Conservation (phyloP, 1,140 invertebrate species). For the Drosophila ironensis region DNA sequence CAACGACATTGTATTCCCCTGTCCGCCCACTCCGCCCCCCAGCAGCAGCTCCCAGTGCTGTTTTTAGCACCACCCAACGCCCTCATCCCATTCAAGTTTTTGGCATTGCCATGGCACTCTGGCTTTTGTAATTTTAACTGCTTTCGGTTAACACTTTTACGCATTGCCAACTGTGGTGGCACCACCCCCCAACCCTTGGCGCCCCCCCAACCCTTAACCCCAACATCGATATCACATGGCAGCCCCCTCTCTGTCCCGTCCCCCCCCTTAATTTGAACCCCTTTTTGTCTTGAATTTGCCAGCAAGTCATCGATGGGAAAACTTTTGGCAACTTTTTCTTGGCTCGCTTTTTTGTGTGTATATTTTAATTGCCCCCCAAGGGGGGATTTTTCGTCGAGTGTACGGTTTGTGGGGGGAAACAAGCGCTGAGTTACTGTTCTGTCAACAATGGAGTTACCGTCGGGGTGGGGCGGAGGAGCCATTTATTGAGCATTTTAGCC, state of each 20-base stretch:
- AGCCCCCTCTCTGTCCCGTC: neutral
- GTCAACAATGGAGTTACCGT: too few relatives aligned
- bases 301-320: slow-evolving; percentile 72
- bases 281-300: slow-evolving; percentile 13
- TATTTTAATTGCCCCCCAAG: slow-evolving; percentile 67
- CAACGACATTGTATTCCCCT: slow-evolving; percentile 35
- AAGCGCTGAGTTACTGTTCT: slow-evolving; percentile 55
- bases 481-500: slow-evolving; percentile 79
- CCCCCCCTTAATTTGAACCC: neutral
- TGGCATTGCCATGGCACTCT: slow-evolving; percentile 65
- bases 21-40: neutral
- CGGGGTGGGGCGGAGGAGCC: neutral
- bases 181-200: neutral
- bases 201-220: neutral
- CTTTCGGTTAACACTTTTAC: slow-evolving; percentile 80
- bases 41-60: neutral
- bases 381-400: slow-evolving; percentile 5
- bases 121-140: slow-evolving; percentile 80
- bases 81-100: too few relatives aligned
- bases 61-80: neutral
- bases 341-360: slow-evolving; percentile 54
- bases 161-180: slow-evolving; percentile 67
- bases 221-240: slow-evolving; percentile 71
- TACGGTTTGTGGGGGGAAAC: slow-evolving; percentile 10
- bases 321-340: slow-evolving; percentile 72